A percentile compares a stretch with the other conserved stretches of the same genome.
phyloP scores from a whole-genome alignment of 2,888 invertebrate genomes.

The Oxytorus armatus region DNA sequence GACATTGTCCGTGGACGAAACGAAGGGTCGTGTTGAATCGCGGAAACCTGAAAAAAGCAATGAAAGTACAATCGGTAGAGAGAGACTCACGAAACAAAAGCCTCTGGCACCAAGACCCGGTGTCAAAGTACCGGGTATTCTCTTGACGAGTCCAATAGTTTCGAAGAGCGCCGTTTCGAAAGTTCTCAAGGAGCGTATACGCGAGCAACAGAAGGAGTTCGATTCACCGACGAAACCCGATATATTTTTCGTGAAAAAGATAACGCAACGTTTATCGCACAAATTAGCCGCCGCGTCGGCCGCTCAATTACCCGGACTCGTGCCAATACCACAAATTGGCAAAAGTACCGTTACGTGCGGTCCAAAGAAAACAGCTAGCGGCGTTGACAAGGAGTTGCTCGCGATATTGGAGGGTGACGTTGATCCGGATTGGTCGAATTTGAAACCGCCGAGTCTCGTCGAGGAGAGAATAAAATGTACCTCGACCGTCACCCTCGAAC shows the following conservation, averaged over 20 bases:
- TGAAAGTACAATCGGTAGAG: slow-evolving; percentile 25
- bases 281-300: slow-evolving; percentile 80
- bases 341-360: slow-evolving; percentile 58
- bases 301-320: slow-evolving; percentile 72
- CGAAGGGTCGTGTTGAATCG: background rate
- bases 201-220: slow-evolving; percentile 84
- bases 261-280: slow-evolving; percentile 85
- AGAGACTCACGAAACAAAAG: slow-evolving; percentile 50
- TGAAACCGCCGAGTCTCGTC: slow-evolving; percentile 76
- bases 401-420: slow-evolving; percentile 87
- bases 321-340: slow-evolving; percentile 70
- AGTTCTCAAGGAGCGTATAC: slow-evolving; percentile 85
- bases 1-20: background rate
- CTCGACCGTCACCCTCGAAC: slow-evolving; percentile 20
- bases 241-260: slow-evolving; percentile 85
- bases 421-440: slow-evolving; percentile 84
- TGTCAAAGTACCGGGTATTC: slow-evolving; percentile 74
- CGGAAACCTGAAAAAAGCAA: slow-evolving; percentile 26
- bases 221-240: slow-evolving; percentile 84
- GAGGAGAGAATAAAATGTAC: slow-evolving; percentile 45
- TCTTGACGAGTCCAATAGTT: slow-evolving; percentile 86
- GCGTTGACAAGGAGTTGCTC: slow-evolving; percentile 85
- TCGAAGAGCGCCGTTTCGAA: slow-evolving; percentile 86
- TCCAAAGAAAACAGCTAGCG: slow-evolving; percentile 71
- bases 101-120: slow-evolving; percentile 68